phyloP scores from a whole-genome alignment of 2,888 invertebrate species.

The Tholera decimalis region DNA sequence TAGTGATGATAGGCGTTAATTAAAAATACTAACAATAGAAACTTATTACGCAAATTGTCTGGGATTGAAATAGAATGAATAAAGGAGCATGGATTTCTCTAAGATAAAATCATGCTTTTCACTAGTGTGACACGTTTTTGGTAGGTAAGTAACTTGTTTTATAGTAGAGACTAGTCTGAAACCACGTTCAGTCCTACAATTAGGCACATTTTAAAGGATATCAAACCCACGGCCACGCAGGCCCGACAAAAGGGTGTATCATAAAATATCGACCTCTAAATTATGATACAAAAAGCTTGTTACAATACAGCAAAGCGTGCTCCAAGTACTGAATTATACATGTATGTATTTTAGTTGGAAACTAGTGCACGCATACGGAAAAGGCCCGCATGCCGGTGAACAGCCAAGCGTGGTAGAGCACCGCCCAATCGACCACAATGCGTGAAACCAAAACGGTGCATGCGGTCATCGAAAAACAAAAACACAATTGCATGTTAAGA shows the following conservation, averaged over 20 bases:
- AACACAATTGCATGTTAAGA: slow-evolving; percentile 68
- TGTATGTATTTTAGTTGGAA: slow-evolving; percentile 69
- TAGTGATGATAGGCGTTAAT: slow-evolving; percentile 20
- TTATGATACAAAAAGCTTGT: slow-evolving; percentile 13
- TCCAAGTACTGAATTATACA: slow-evolving; percentile 66
- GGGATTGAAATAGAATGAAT: slow-evolving; percentile 21
- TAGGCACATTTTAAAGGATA: slow-evolving; percentile 15
- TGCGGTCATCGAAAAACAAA: slow-evolving; percentile 64
- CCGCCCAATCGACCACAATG: slow-evolving; percentile 69
- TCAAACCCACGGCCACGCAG: background rate
- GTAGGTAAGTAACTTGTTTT: background rate
- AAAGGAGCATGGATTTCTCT: slow-evolving; percentile 3
- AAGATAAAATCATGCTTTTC: slow-evolving; percentile 29
- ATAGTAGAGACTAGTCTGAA: background rate
- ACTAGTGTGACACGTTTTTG: slow-evolving; percentile 1
- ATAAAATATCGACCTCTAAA: slow-evolving; percentile 15
- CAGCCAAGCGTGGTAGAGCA: slow-evolving; percentile 73
- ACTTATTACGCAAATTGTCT: slow-evolving; percentile 29
- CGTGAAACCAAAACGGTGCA: slow-evolving; percentile 74
- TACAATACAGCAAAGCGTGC: slow-evolving; percentile 51
- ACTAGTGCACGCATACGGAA: slow-evolving; percentile 81
- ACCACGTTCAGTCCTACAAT: background rate
- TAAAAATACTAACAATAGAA: slow-evolving; percentile 33
- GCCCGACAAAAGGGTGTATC: slow-evolving; percentile 2
- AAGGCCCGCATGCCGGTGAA: slow-evolving; percentile 73